A percentile compares a stretch with the other conserved stretches of the same genome.
phyloP scores from a whole-genome alignment of 2,888 invertebrate genomes.

The Nycteola revayana region DNA sequence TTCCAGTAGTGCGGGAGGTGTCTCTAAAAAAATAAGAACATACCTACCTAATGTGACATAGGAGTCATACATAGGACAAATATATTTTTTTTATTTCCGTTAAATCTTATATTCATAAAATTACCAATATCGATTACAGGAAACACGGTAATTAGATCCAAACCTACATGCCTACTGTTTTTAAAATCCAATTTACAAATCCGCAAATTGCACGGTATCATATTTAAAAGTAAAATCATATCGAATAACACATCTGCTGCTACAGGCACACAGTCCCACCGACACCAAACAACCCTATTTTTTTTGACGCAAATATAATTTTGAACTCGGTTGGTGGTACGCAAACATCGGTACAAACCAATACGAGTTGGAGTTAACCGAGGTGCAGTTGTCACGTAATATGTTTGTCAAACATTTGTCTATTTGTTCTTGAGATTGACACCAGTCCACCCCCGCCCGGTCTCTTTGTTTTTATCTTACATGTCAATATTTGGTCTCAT shows the following conservation, averaged over 20 bases:
- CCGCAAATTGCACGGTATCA: constrained; percentile 34
- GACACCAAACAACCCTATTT: constrained; percentile 34
- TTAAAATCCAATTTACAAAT: constrained; percentile 19
- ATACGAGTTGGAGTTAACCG: constrained; percentile 16
- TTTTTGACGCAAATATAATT: constrained; percentile 51
- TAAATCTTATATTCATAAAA: background rate
- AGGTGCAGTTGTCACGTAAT: constrained; percentile 74
- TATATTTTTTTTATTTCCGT: too few relatives aligned
- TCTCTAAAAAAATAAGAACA: too few relatives aligned
- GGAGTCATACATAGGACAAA: too few relatives aligned
- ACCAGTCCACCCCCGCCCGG: constrained; percentile 63
- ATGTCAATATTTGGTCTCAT: constrained; percentile 76
- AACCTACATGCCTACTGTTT: constrained; percentile 5
- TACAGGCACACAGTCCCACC: constrained; percentile 40
- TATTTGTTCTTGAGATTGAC: constrained; percentile 77
- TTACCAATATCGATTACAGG: constrained; percentile 8
- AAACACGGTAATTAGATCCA: constrained; percentile 23
- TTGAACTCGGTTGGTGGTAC: constrained; percentile 43
- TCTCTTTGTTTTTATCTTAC: constrained; percentile 75
- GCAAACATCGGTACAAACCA: constrained; percentile 51
- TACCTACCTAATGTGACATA: too few relatives aligned
- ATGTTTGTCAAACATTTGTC: constrained; percentile 70
- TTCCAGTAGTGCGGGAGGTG: too few relatives aligned
- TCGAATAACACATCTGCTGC: constrained; percentile 41
- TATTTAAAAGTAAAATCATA: constrained; percentile 29